These are phyloP conservation scores for Propithecus perrieri DNA, from an alignment of 2,797 vertebrate genomes.

Conservation along the genomic window DNA sequence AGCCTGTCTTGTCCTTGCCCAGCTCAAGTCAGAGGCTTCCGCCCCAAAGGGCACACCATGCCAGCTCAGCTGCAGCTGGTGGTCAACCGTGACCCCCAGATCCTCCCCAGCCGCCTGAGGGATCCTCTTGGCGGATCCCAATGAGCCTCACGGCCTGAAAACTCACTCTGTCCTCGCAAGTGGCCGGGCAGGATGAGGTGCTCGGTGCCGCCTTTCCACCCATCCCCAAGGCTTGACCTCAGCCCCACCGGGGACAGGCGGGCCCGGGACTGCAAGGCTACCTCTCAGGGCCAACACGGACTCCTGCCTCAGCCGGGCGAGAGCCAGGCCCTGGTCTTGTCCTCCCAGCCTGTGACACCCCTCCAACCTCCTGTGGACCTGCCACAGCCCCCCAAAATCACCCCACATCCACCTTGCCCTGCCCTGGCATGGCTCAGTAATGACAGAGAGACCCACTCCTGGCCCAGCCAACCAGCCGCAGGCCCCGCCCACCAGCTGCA, in stretches of 20 bases:
- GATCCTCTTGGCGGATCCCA: background rate
- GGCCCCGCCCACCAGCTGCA: rapidly evolving
- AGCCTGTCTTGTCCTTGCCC: rapidly evolving
- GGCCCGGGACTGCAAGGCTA: rapidly evolving
- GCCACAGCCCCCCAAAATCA: background rate
- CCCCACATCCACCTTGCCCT: background rate
- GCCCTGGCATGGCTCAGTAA: rapidly evolving
- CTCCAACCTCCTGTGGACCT: background rate
- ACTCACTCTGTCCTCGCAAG: rapidly evolving
- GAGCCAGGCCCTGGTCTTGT: background rate
- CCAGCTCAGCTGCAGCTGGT: background rate
- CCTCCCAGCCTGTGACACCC: background rate
- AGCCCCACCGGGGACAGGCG: background rate
- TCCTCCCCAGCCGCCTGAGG: background rate
- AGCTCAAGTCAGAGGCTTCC: background rate
- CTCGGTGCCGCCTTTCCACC: background rate
- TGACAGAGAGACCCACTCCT: background rate
- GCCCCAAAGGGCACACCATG: background rate
- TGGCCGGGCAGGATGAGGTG: background rate
- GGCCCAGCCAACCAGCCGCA: background rate
- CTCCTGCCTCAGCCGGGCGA: background rate
- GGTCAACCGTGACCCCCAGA: background rate
- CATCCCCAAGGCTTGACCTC: background rate
- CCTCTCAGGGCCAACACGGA: background rate
- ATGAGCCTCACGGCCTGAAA: background rate